A percentile compares a stretch with the other conserved stretches of the same genome.
phyloP scores from a whole-genome alignment of 2,888 invertebrate genomes.

The Hybos culiciformis region DNA sequence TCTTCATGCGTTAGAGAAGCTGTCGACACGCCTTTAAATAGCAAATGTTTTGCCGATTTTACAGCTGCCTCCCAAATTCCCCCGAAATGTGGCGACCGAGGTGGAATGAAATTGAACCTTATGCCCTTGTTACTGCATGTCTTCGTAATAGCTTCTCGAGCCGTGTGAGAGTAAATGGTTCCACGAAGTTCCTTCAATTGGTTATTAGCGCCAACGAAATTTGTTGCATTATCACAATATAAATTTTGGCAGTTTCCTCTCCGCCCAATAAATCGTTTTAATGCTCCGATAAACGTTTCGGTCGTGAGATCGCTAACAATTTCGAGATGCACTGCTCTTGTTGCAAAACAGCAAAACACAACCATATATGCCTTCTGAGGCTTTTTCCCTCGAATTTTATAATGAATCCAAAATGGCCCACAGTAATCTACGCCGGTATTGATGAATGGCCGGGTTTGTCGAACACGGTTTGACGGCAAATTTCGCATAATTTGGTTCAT shows the following conservation, averaged over 20 bases:
- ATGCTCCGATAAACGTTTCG: not conserved
- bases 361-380: conserved; percentile 1
- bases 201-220: conserved; percentile 10
- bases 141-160: too few species aligned
- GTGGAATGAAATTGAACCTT: conserved; percentile 12
- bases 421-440: not conserved
- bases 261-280: conserved; percentile 7
- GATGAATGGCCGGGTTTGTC: not conserved
- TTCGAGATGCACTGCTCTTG: conserved; percentile 16
- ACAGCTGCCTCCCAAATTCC: conserved; percentile 15
- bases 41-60: conserved; percentile 13
- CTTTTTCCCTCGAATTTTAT: conserved; percentile 9
- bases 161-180: too few species aligned
- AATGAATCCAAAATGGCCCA: conserved; percentile 11
- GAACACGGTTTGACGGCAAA: conserved; percentile 13
- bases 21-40: conserved; percentile 10
- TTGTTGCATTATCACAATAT: conserved; percentile 9
- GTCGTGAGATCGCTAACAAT: not conserved
- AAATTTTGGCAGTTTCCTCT: conserved; percentile 5
- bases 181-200: not conserved
- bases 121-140: not conserved
- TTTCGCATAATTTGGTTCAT: conserved; percentile 16
- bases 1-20: conserved; percentile 13
- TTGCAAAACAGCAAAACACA: conserved; percentile 1
- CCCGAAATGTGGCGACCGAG: conserved; percentile 13